Evolutionary conservation across 2,113 vertebrate species (phyloP).

Genomic region (Saiga tatarica): DNA sequence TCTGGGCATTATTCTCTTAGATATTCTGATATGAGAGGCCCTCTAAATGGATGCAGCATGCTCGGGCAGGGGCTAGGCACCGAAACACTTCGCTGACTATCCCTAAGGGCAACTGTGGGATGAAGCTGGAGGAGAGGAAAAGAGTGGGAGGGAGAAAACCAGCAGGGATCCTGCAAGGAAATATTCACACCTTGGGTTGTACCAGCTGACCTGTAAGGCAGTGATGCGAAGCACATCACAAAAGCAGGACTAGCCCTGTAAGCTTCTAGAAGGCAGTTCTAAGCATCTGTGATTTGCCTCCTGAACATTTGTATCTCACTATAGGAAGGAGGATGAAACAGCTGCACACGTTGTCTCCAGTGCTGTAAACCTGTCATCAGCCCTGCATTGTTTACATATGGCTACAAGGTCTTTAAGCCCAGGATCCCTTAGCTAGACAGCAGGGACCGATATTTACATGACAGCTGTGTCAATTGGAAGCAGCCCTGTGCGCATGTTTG

Average conservation of each 20-base stretch:
- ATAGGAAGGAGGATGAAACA: slow-evolving; percentile 78
- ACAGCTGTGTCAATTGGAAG: slow-evolving; percentile 84
- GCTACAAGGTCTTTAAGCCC: slow-evolving; percentile 79
- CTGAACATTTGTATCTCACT: slow-evolving; percentile 75
- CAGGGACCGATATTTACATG: slow-evolving; percentile 72
- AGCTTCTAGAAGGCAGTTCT: neutral
- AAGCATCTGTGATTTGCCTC: slow-evolving; percentile 49
- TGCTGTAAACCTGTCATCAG: slow-evolving; percentile 84
- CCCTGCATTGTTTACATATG: slow-evolving; percentile 82
- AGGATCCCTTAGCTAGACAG: slow-evolving; percentile 67
- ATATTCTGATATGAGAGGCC: neutral
- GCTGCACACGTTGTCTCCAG: slow-evolving; percentile 78
- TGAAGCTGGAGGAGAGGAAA: neutral
- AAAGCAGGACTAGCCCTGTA: neutral
- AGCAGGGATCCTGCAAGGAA: neutral
- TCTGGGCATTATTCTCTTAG: neutral
- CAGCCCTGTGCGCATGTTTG: slow-evolving; percentile 73
- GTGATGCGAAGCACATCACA: neutral
- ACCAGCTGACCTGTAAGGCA: neutral
- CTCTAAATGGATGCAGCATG: neutral
- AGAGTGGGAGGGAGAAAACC: neutral
- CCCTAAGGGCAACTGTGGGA: neutral
- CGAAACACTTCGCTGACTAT: neutral
- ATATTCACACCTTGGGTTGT: accelerated
- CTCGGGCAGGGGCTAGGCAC: neutral